A percentile compares a stretch with the other conserved stretches of the same genome.
phyloP scores from a whole-genome alignment of 2,888 invertebrate species.

The Cotesia congregata region DNA sequence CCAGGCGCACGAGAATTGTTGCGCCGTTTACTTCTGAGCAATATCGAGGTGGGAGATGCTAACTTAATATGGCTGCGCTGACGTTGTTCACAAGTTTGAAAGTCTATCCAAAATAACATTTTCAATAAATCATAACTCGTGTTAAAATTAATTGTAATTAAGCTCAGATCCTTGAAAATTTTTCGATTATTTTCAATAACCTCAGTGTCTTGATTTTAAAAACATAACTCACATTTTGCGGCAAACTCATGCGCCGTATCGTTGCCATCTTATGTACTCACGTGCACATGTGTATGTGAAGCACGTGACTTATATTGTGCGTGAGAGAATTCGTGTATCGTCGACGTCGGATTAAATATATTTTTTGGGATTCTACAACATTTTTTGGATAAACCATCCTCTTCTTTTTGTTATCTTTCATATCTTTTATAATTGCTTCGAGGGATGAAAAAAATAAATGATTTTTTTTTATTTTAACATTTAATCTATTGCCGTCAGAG shows the following conservation, averaged over 20 bases:
- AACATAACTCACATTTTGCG: not conserved
- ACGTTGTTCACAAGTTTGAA: constrained; percentile 29
- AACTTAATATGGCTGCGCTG: constrained; percentile 39
- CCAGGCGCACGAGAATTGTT: constrained; percentile 46
- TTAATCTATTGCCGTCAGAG: not conserved
- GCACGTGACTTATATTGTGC: constrained; percentile 27
- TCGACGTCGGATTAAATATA: constrained; percentile 5
- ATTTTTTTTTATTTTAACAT: not conserved
- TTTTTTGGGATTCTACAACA: constrained; percentile 28
- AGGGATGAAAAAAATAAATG: not conserved
- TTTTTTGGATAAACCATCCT: constrained; percentile 6
- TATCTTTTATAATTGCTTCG: not conserved
- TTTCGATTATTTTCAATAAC: not conserved
- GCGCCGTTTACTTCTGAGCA: constrained; percentile 25
- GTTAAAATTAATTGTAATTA: constrained; percentile 26
- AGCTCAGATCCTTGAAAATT: not conserved
- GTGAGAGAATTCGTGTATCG: constrained; percentile 25
- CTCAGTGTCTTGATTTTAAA: not conserved
- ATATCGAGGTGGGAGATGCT: constrained; percentile 32
- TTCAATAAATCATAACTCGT: constrained; percentile 22
- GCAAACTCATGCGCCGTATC: constrained; percentile 21
- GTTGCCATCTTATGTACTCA: constrained; percentile 34
- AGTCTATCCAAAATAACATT: constrained; percentile 30
- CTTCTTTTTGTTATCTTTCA: not conserved
- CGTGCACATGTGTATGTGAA: constrained; percentile 32